Conservation (phyloP, 2,113 vertebrate species). For the Crotalus horridus region DNA sequence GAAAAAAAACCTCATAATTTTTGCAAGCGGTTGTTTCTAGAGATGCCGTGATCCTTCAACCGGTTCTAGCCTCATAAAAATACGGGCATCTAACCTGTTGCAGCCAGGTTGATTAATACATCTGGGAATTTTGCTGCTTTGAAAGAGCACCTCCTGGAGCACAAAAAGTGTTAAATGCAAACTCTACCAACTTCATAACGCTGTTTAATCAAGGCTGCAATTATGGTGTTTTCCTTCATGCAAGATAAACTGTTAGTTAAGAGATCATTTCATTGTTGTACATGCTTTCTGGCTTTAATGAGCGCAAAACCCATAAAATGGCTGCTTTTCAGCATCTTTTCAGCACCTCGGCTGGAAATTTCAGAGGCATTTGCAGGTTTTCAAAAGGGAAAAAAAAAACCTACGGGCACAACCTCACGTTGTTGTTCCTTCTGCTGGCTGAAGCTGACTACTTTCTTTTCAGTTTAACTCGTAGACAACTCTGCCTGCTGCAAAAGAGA, state of each 20-base stretch:
- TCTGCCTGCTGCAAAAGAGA: neutral
- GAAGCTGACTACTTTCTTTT: neutral
- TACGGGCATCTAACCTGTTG: slow-evolving; percentile 10
- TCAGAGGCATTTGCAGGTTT: neutral
- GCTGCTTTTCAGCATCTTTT: slow-evolving; percentile 41
- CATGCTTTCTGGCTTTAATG: slow-evolving; percentile 56
- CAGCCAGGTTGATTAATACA: slow-evolving; percentile 39
- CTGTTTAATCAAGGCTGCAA: slow-evolving; percentile 49
- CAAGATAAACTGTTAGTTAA: slow-evolving; percentile 62
- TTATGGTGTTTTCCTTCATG: slow-evolving; percentile 56
- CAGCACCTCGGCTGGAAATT: slow-evolving; percentile 15
- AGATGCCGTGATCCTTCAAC: slow-evolving; percentile 22
- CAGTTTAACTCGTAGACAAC: neutral
- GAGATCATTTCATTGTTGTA: slow-evolving; percentile 41
- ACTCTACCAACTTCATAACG: slow-evolving; percentile 51
- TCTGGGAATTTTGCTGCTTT: slow-evolving; percentile 42
- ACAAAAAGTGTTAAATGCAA: slow-evolving; percentile 55
- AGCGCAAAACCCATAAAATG: slow-evolving; percentile 3
- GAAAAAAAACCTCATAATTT: neutral
- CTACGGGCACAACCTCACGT: neutral
- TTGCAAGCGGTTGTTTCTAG: slow-evolving; percentile 37
- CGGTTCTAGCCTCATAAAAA: slow-evolving; percentile 40
- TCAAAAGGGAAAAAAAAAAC: neutral
- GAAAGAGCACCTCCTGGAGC: slow-evolving; percentile 38
- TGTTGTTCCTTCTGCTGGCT: neutral